These are phyloP conservation scores for Sebastes melanostomus DNA, from an alignment of 2,797 vertebrate species.

Conservation along the genomic window DNA sequence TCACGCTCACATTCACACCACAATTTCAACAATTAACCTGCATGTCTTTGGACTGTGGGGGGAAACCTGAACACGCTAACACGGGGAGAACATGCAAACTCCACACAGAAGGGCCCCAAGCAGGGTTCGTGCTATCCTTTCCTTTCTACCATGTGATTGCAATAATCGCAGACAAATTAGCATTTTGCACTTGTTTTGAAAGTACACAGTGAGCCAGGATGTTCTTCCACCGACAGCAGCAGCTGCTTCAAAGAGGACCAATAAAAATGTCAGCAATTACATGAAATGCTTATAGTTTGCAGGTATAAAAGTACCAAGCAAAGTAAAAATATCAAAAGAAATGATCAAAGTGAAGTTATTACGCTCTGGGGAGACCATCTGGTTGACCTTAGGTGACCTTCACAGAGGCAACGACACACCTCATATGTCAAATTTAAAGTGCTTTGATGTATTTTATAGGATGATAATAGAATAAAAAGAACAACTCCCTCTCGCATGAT, in stretches of 20 bases:
- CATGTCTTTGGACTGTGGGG: too few relatives aligned
- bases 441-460: neutral
- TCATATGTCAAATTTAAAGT: neutral
- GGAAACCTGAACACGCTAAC: too few relatives aligned
- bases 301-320: neutral
- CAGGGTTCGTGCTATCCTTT: too few relatives aligned
- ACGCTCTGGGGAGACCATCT: neutral
- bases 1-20: too few relatives aligned
- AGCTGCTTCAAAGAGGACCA: constrained; percentile 1
- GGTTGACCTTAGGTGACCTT: neutral
- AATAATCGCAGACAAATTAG: constrained; percentile 25
- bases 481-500: neutral
- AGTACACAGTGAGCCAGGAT: neutral
- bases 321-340: neutral
- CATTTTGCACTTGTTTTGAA: constrained; percentile 24
- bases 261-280: neutral
- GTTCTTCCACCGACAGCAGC: neutral
- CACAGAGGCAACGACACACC: neutral
- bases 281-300: neutral
- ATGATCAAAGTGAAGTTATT: neutral
- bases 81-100: too few relatives aligned
- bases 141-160: neutral
- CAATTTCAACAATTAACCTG: too few relatives aligned
- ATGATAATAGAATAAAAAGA: neutral
- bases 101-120: too few relatives aligned